A percentile compares a stretch with the other conserved stretches of the same genome.
These are phyloP conservation scores for Datnioides undecimradiatus DNA, from an alignment of 2,113 vertebrate species.

Conservation along the genomic window DNA sequence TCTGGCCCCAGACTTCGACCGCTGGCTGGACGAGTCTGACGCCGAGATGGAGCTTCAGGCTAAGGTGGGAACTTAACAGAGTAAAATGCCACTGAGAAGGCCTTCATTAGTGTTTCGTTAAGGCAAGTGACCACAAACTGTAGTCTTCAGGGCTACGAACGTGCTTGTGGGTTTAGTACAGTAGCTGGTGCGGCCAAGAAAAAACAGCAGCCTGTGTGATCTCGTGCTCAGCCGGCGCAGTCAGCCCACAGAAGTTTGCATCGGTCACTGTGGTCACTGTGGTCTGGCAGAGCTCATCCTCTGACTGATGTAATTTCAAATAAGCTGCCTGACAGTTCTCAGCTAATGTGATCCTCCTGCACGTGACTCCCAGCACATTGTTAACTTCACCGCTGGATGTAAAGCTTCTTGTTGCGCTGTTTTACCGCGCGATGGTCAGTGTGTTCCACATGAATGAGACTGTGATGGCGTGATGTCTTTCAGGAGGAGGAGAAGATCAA, in stretches of 20 bases:
- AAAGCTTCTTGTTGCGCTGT: no score
- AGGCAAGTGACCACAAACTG: background rate
- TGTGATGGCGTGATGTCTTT: conserved; percentile 54
- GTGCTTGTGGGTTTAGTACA: background rate
- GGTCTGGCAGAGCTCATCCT: background rate
- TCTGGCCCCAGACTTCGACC: conserved; percentile 94
- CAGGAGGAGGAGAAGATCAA: conserved; percentile 93
- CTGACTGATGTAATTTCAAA: background rate
- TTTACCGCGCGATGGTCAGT: no score
- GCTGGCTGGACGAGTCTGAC: conserved; percentile 97
- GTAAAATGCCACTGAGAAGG: background rate
- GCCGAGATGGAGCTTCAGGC: conserved; percentile 95
- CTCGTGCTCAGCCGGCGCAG: background rate
- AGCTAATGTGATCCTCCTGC: background rate
- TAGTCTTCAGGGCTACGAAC: background rate
- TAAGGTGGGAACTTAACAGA: conserved; percentile 82
- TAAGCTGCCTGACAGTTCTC: background rate
- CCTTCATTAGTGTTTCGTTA: background rate
- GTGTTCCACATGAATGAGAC: no score
- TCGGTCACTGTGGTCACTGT: background rate
- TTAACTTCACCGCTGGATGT: no score
- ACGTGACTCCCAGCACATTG: no score
- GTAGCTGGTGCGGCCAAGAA: background rate
- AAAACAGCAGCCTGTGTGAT: background rate
- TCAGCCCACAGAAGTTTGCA: background rate